phyloP scores from a whole-genome alignment of 2,113 vertebrate genomes.

The Centrocercus urophasianus region DNA sequence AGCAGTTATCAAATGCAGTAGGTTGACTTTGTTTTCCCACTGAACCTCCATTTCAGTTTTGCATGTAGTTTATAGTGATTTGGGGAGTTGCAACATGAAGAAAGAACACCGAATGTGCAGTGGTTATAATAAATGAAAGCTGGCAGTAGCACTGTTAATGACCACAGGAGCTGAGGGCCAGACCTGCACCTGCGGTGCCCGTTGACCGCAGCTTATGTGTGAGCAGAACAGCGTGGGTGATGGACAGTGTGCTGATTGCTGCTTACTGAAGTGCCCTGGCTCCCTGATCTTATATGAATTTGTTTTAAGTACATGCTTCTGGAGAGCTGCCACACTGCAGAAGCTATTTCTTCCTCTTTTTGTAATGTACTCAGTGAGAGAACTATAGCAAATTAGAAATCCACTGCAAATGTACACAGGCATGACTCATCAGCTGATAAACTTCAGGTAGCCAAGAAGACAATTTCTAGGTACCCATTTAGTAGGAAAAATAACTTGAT shows the following conservation, averaged over 20 bases:
- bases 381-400: neutral
- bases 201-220: fast-evolving
- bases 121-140: neutral
- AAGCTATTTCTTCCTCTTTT: neutral
- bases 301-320: neutral
- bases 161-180: neutral
- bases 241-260: neutral
- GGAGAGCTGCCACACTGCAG: neutral
- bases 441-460: neutral
- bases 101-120: neutral
- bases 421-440: neutral
- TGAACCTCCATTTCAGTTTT: neutral
- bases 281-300: neutral
- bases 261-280: neutral
- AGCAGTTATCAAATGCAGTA: neutral
- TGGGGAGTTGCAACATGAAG: neutral
- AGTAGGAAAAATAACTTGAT: neutral
- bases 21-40: neutral
- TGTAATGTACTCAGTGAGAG: neutral
- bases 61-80: neutral
- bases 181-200: neutral
- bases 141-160: neutral
- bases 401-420: neutral
- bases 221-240: neutral
- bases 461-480: neutral